A percentile compares a stretch with the other conserved stretches of the same genome.
These are phyloP conservation scores for Eupithecia dodoneata DNA, from an alignment of 2,888 invertebrate genomes.

Conservation along the genomic window DNA sequence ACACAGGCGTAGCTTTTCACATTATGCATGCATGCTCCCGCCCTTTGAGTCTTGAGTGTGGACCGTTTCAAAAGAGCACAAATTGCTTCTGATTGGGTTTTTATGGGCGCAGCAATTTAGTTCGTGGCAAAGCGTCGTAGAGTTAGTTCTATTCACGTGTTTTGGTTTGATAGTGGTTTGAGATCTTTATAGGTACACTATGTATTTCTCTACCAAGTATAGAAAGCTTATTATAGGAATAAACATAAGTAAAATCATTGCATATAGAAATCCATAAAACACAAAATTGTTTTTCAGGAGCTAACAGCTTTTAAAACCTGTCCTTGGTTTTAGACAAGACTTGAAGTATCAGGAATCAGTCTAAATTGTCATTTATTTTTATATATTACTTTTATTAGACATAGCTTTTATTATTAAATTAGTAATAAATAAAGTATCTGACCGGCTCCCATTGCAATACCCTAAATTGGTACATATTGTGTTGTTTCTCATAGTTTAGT, in stretches of 20 bases:
- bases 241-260: background rate
- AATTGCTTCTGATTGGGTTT: slow-evolving; percentile 37
- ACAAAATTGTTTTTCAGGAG: background rate
- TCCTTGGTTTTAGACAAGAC: background rate
- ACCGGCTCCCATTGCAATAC: too few species aligned
- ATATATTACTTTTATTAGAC: too few species aligned
- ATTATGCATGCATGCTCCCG: slow-evolving; percentile 52
- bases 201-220: background rate
- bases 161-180: background rate
- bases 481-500: too few species aligned
- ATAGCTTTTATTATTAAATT: too few species aligned
- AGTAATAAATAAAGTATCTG: too few species aligned
- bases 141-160: slow-evolving; percentile 13
- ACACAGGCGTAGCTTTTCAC: slow-evolving; percentile 45
- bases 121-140: slow-evolving; percentile 6
- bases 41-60: slow-evolving; percentile 50
- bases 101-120: slow-evolving; percentile 37
- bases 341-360: background rate
- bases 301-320: background rate
- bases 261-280: background rate
- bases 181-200: background rate
- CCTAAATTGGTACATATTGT: too few species aligned
- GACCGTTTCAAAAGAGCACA: slow-evolving; percentile 43
- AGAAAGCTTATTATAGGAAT: background rate
- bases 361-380: background rate